Evolutionary conservation across 2,113 vertebrate genomes (phyloP).

Genomic region (Cyprinodon tularosa): DNA sequence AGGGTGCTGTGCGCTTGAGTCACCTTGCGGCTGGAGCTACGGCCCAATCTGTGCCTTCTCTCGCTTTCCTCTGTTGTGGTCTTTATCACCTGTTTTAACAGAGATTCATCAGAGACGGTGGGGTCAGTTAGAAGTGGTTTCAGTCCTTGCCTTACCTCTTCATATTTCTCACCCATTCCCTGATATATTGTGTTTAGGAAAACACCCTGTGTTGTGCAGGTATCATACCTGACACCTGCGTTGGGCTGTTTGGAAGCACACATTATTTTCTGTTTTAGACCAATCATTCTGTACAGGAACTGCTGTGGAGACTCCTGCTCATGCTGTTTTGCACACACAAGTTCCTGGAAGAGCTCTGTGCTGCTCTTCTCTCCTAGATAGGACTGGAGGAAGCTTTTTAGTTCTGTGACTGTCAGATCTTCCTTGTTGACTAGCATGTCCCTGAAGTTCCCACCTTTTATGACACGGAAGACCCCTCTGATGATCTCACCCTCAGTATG

Average conservation of each 20-base stretch:
- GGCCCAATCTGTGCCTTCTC: not conserved
- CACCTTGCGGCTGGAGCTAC: not conserved
- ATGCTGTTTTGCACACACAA: not conserved
- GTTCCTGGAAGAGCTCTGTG: conserved; percentile 1
- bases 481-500: not conserved
- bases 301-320: conserved; percentile 1
- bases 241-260: not conserved
- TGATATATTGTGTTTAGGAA: no score
- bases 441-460: conserved; percentile 1
- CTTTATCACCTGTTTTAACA: no score
- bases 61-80: not conserved
- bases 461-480: not conserved
- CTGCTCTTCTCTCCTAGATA: not conserved
- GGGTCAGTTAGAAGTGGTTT: no score
- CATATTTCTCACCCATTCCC: no score
- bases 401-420: not conserved
- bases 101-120: no score
- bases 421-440: conserved; percentile 1
- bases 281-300: not conserved
- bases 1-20: not conserved
- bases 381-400: conserved; percentile 1
- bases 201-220: no score
- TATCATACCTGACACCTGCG: no score
- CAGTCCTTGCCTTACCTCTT: no score
- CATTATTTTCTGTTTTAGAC: not conserved